Conservation (phyloP, 2,888 invertebrate genomes). For the Dinocampus coccinellae region DNA sequence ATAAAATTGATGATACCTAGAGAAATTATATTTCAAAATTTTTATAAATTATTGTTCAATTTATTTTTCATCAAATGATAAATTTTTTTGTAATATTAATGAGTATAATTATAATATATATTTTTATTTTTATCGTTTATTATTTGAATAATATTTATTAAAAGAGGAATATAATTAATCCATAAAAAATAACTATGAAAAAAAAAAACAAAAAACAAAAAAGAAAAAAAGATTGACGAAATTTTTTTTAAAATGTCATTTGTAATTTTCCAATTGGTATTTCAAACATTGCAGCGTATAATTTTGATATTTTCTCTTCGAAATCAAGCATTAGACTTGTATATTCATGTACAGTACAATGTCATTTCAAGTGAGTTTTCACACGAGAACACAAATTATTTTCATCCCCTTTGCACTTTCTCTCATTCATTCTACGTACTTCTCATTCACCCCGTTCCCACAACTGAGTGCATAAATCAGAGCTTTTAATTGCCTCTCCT, state of each 20-base stretch:
- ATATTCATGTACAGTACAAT: conserved; percentile 23
- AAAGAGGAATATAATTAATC: too few species aligned
- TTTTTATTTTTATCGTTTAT: too few species aligned
- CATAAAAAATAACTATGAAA: not conserved
- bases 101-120: too few species aligned
- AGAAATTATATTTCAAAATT: not conserved
- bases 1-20: too few species aligned
- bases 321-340: conserved; percentile 1
- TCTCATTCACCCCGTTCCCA: conserved; percentile 32
- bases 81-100: not conserved
- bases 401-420: conserved; percentile 31
- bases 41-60: not conserved
- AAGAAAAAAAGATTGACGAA: not conserved
- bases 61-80: not conserved
- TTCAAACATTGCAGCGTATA: conserved; percentile 43
- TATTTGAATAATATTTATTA: too few species aligned
- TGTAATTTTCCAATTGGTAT: conserved; percentile 62
- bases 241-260: conserved; percentile 49
- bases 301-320: conserved; percentile 15
- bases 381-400: conserved; percentile 32
- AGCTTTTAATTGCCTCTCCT: conserved; percentile 60
- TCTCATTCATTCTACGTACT: conserved; percentile 38
- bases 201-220: not conserved
- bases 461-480: conserved; percentile 53
- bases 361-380: conserved; percentile 32